Evolutionary conservation across 1,140 invertebrate genomes (phyloP).

Genomic region (Aphaenogaster ashmeadi): DNA sequence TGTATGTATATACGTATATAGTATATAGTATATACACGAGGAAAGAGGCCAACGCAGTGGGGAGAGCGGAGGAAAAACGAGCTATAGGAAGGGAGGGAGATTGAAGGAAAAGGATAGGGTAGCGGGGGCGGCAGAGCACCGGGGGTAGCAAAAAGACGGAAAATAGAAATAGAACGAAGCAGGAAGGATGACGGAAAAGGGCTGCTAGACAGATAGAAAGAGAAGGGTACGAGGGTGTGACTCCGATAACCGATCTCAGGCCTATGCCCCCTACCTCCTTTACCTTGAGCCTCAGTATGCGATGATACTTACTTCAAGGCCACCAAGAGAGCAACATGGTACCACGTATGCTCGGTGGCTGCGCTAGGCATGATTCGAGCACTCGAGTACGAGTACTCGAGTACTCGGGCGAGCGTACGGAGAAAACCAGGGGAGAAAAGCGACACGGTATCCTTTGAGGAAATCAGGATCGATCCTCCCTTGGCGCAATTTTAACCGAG

Average conservation of each 20-base stretch:
- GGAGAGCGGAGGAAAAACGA: slow-evolving; percentile 33
- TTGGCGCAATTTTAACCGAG: slow-evolving; percentile 15
- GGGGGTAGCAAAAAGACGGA: slow-evolving; percentile 39
- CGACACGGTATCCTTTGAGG: background rate
- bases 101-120: slow-evolving; percentile 78
- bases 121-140: slow-evolving; percentile 3
- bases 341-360: slow-evolving; percentile 18
- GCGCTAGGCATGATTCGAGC: background rate
- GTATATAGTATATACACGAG: background rate
- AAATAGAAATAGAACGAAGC: slow-evolving; percentile 43
- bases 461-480: background rate
- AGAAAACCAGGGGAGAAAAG: background rate
- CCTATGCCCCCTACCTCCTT: slow-evolving; percentile 20
- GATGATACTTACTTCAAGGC: slow-evolving; percentile 61
- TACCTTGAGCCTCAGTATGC: slow-evolving; percentile 33
- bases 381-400: background rate
- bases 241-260: slow-evolving; percentile 37
- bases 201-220: slow-evolving; percentile 50
- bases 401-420: background rate
- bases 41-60: slow-evolving; percentile 29
- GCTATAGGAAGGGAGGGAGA: slow-evolving; percentile 59
- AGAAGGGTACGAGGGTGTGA: slow-evolving; percentile 44
- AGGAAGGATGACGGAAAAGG: slow-evolving; percentile 50
- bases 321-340: slow-evolving; percentile 54
- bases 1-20: slow-evolving; percentile 9